Evolutionary conservation across 2,888 invertebrate species (phyloP), one percentile per base, ranked within the genome.

Genomic region (Ptilodon capucinus): DNA sequence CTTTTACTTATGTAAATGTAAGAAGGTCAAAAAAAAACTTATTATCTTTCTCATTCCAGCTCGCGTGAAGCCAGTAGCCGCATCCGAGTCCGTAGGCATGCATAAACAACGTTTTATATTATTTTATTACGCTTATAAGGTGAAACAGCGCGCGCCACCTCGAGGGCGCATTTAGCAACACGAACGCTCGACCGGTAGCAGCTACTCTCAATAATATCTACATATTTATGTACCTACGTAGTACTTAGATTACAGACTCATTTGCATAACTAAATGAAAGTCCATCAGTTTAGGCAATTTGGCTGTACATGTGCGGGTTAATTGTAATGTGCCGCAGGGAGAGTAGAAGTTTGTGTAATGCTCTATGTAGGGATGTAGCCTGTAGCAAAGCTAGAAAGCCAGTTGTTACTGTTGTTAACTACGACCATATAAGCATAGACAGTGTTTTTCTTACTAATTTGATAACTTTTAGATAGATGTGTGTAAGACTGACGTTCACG

Each of bases 61-160:
- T 84, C 63, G 81, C 80, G 78, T 83, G 84, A 70, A 75, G 76
- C 64, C 82, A 62, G 86, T 82, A 87, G 88, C 82, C 43, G 69
- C 73, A 67, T 80, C 81, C 79, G 79, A 76, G 64, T 68, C 86
- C 79, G 68, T 63, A 58, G 80, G 83, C 76, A 62, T 48, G 52
- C 36, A 45, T 55, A 52, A 17, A 45, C 50, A 38, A 40, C 44
- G 39, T n/a, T n/a, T n/a, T n/a, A n/a, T n/a, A 52, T 50, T 54
- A 38, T 36, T 16, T 45, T 51, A 44, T 42, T 49, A 46, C 44
- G 48, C 60, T 60, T 60, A 60, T 45, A 50, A 57, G 48, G 49
- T 52, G 58, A 46, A 57, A 51, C 56, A 64, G 62, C 66, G 69
- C 65, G 65, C 54, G 66, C 59, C 57, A 55, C 59, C 75, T 69